Conservation (phyloP, 1,140 invertebrate genomes). For the Scaptomyza graminum region DNA sequence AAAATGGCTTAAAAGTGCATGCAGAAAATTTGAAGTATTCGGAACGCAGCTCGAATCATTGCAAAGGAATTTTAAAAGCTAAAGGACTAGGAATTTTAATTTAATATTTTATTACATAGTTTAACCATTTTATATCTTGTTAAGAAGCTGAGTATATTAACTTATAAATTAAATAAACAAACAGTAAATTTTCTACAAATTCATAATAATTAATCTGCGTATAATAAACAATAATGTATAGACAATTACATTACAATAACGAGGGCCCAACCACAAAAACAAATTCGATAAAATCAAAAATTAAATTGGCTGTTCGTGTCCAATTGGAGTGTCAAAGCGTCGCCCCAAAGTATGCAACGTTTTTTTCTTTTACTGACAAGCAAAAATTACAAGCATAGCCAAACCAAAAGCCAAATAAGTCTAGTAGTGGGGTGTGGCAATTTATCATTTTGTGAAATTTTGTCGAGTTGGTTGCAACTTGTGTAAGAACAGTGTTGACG, state of each 20-base stretch:
- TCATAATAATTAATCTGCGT: not conserved
- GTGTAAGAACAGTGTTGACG: slow-evolving; percentile 55
- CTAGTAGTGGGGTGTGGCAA: slow-evolving; percentile 38
- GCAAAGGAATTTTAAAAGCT: too few relatives aligned
- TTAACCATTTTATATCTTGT: too few relatives aligned
- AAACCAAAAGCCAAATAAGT: not conserved
- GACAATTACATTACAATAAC: not conserved
- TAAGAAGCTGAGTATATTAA: too few relatives aligned
- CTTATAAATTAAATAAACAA: too few relatives aligned
- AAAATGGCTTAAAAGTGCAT: not conserved
- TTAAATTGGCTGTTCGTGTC: not conserved
- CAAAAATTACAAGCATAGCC: not conserved
- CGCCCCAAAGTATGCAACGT: slow-evolving; percentile 63
- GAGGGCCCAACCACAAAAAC: not conserved
- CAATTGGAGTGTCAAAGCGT: slow-evolving; percentile 10
- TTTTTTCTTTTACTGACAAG: slow-evolving; percentile 27
- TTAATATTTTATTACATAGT: too few relatives aligned
- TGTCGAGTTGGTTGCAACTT: slow-evolving; percentile 54
- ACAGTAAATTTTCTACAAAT: not conserved
- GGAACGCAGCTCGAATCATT: too few relatives aligned
- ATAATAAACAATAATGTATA: not conserved
- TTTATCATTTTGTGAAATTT: slow-evolving; percentile 69
- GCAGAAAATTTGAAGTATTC: too few relatives aligned
- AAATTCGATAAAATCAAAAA: slow-evolving; percentile 17
- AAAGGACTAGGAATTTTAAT: too few relatives aligned